phyloP scores from a whole-genome alignment of 2,113 vertebrate species.

The Erinaceus europaeus region DNA sequence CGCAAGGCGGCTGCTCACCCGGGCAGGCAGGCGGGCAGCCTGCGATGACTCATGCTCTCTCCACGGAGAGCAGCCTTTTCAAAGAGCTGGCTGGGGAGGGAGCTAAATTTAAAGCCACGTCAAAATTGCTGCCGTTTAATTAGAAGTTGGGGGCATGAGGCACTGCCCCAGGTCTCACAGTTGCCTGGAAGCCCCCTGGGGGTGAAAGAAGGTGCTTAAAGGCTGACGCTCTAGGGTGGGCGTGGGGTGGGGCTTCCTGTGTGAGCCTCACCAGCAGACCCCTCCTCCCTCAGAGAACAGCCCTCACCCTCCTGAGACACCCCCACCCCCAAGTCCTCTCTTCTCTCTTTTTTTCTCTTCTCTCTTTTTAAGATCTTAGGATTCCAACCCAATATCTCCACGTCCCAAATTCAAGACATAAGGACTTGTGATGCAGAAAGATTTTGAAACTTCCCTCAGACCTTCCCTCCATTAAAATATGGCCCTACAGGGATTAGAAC shows the following conservation, averaged over 20 bases:
- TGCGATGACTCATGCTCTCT: constrained; percentile 60
- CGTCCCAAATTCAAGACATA: not conserved
- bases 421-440: not conserved
- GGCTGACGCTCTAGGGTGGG: not conserved
- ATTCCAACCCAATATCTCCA: not conserved
- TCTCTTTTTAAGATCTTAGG: not conserved
- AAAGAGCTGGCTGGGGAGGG: constrained; percentile 73
- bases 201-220: not conserved
- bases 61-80: constrained; percentile 48
- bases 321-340: not conserved
- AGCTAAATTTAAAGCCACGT: constrained; percentile 75
- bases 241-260: not conserved
- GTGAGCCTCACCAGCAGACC: fast-evolving
- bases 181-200: not conserved
- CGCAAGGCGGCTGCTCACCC: no score
- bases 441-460: not conserved
- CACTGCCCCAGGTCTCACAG: not conserved
- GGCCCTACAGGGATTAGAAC: not conserved
- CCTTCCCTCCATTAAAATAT: not conserved
- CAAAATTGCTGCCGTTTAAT: constrained; percentile 56
- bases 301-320: not conserved
- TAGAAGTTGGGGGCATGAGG: not conserved
- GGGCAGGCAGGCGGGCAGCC: no score
- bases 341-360: not conserved
- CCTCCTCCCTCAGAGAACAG: fast-evolving